Base-by-base conservation (phyloP, 2,888 invertebrate species). In the Cephus rjabovi region DNA sequence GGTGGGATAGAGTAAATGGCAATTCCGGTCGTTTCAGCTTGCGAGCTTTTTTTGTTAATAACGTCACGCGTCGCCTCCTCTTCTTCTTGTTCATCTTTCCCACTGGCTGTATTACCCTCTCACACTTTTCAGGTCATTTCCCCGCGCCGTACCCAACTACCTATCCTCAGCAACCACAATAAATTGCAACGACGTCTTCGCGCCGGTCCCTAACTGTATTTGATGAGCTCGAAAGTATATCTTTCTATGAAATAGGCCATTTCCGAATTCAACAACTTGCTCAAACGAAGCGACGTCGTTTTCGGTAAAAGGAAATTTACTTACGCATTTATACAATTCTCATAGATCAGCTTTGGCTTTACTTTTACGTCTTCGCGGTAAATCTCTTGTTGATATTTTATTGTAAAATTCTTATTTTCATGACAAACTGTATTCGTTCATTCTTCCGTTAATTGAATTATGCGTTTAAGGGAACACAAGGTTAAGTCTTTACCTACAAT, bases 1-100 rank as follows among this genome's bases (percentile, higher is more conserved):
- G 23, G 23, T 9, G 40, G 23, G 40, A 23, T 56, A 56, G 23
- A 56, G 40, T 56, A 56, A 56, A 56, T 56, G 40, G 40, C 40
- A 56, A 56, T 56, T 77, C 78, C 75, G 75, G 75, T 74, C 70
- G 40, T 79, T 79, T 79, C 77, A 77, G 75, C 74, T 71, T 75
- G 40, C 68, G 78, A 75, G 74, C 78, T 70, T 74, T 70, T 79
- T 71, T 75, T 71, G 78, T 79, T 79, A 79, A 79, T 79, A 78
- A 79, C 71, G 70, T 40, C 78, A 74, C 68, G 78, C 78, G 73
- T 56, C 6, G 23, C 75, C 70, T 79, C 74, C 74, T 77, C 74
- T 77, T 79, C 75, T 75, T 77, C 78, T 79, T 79, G 71, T 78
- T 79, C 68, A 34, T 37, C 75, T 78, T 79, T 75, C 35, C 23